A percentile compares a stretch with the other conserved stretches of the same genome.
Conservation (phyloP, 2,797 vertebrate genomes). For the Poecile montanus region DNA sequence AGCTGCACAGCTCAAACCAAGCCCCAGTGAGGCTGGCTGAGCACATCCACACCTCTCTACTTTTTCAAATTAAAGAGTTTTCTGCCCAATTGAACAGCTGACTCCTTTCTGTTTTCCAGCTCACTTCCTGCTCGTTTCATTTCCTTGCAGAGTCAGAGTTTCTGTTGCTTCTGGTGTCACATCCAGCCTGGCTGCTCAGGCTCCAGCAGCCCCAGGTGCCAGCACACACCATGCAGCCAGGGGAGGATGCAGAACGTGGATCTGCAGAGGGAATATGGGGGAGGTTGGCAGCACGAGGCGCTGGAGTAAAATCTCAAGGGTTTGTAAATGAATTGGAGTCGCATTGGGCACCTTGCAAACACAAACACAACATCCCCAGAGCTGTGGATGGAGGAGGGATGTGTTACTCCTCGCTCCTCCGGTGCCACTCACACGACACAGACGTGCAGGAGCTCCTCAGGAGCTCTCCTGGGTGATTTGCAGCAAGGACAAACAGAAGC, state of each 20-base stretch:
- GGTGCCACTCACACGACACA: background rate
- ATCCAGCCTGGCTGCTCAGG: background rate
- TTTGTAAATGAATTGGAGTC: constrained; percentile 60
- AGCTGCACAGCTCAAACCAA: background rate
- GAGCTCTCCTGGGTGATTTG: background rate
- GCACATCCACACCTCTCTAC: background rate
- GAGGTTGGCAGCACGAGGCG: constrained; percentile 14
- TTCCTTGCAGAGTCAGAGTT: background rate
- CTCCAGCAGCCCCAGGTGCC: background rate
- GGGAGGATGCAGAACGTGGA: background rate
- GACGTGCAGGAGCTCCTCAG: background rate
- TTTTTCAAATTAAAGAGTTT: background rate
- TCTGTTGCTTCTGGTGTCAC: background rate
- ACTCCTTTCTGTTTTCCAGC: background rate
- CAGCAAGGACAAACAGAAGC: background rate
- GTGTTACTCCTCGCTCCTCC: constrained; percentile 56
- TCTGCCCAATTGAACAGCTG: background rate
- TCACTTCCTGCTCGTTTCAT: background rate
- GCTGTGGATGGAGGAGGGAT: constrained; percentile 46
- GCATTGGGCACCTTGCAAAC: constrained; percentile 7
- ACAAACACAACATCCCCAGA: constrained; percentile 22
- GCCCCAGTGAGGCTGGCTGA: background rate
- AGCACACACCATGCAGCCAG: background rate
- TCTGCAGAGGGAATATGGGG: background rate
- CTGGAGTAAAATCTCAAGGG: constrained; percentile 21